Conservation (phyloP, 2,888 invertebrate genomes). For the Acanthosepion esculentum region DNA sequence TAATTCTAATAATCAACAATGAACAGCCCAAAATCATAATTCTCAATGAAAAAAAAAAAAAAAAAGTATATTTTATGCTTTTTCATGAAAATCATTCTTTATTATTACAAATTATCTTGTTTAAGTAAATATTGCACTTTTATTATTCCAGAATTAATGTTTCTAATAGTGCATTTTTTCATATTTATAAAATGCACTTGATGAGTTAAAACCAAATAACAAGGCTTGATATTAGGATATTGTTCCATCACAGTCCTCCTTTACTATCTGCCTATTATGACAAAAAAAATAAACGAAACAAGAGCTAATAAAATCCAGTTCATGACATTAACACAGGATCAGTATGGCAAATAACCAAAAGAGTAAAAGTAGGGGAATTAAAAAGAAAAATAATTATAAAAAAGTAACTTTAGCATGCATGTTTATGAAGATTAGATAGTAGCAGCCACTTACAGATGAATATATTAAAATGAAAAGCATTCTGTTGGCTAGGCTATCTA, state of each 20-base stretch:
- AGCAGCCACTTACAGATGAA: background rate
- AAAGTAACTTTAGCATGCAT: background rate
- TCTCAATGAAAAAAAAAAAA: background rate
- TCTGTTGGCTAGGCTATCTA: constrained; percentile 33
- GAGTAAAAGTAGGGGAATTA: too few species aligned
- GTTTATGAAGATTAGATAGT: background rate
- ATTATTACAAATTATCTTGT: background rate
- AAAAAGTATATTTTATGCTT: too few species aligned
- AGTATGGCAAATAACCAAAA: background rate
- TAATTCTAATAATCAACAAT: background rate
- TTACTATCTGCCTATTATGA: too few species aligned
- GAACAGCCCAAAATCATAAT: background rate
- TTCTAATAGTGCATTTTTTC: too few species aligned
- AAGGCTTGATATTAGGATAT: too few species aligned
- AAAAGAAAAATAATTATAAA: background rate
- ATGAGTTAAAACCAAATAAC: too few species aligned
- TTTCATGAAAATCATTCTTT: background rate
- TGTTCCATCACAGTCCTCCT: background rate
- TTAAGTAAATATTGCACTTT: too few species aligned
- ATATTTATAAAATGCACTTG: too few species aligned
- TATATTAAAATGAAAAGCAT: background rate
- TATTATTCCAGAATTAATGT: too few species aligned
- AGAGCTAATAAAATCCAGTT: background rate
- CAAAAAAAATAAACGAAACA: background rate
- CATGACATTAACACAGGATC: background rate